Evolutionary conservation across 2,113 vertebrate species (phyloP), one percentile per base, ranked within the genome.

Genomic region (Labrus mixtus): DNA sequence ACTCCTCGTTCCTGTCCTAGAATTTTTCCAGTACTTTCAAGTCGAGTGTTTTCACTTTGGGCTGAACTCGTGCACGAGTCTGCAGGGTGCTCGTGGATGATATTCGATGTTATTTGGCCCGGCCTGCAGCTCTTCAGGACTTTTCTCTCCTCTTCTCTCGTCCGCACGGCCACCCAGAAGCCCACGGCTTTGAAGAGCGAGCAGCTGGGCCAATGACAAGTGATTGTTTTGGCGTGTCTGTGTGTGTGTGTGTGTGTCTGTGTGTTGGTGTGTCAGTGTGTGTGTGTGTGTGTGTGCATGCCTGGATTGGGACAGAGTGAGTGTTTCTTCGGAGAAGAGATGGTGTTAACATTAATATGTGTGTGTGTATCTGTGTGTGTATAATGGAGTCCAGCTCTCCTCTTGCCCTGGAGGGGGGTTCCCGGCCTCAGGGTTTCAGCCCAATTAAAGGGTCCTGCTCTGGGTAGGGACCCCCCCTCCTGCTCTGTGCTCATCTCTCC

Each of bases 181-280:
- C 83, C 74, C 69, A 65, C 73, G 65, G 80, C 88, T 92, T 88
- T 91, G 90, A 92, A 87, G 86, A 82, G 81, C 71, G 63, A 87
- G 77, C 88, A 90, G 88, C 88, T 90, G 88, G 88, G 84, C 87
- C 87, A 83, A 87, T 88, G 87, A 87, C 88, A 90, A 91, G 88
- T 79, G 84, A 89, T 86, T 83, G 78, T 91, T 88, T 87, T 86
- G 82, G 88, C 75, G 76, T 58, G 54, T 74, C 62, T 65, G 73
- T 79, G 58, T 81, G 76, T 78, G 62, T 54, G 63, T 57, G 70
- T 58, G 80, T 68, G 58, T 74, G 65, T 65, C 71, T 79, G 58
- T 81, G 76, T 78, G 62, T 54, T 58, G 51, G 70, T 58, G 80
- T 68, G 58, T n/a, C n/a, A n/a, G n/a, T n/a, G 54, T 74, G 65